Conservation (phyloP, 2,888 invertebrate genomes). For the Drosophila longiperda region DNA sequence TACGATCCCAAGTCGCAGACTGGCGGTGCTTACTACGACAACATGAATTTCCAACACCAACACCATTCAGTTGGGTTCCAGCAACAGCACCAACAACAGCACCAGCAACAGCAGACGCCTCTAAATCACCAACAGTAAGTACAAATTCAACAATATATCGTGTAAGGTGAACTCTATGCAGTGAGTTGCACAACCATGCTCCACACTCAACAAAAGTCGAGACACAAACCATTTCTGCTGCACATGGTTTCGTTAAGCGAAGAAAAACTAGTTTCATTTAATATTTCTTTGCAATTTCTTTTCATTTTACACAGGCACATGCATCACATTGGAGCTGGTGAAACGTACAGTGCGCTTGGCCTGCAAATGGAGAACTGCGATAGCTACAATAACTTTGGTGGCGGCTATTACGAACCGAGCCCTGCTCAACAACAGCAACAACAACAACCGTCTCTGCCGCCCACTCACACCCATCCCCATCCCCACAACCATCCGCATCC, state of each 20-base stretch:
- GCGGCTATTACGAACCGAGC: slow-evolving; percentile 74
- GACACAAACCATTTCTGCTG: too few species aligned
- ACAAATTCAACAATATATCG: background rate
- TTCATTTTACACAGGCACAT: slow-evolving; percentile 54
- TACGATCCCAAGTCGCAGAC: slow-evolving; percentile 82
- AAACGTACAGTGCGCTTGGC: slow-evolving; percentile 77
- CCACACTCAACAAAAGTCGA: background rate
- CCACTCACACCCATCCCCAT: slow-evolving; percentile 87
- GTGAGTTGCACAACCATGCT: background rate
- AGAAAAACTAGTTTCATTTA: background rate
- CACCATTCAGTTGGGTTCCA: slow-evolving; percentile 71
- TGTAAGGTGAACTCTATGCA: background rate
- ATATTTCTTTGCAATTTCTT: background rate
- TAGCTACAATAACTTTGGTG: slow-evolving; percentile 76
- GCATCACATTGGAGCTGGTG: slow-evolving; percentile 73
- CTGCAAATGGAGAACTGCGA: slow-evolving; percentile 83
- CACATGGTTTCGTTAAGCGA: background rate
- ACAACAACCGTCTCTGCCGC: slow-evolving; percentile 79
- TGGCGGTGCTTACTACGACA: slow-evolving; percentile 81
- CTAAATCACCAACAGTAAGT: slow-evolving; percentile 71
- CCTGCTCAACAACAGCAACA: slow-evolving; percentile 82
- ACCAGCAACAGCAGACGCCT: slow-evolving; percentile 58
- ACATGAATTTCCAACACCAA: slow-evolving; percentile 77
- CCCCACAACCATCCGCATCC: slow-evolving; percentile 86
- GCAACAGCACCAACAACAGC: slow-evolving; percentile 71